These are phyloP conservation scores for Prunella strophiata DNA, from an alignment of 2,797 vertebrate species.

Conservation along the genomic window DNA sequence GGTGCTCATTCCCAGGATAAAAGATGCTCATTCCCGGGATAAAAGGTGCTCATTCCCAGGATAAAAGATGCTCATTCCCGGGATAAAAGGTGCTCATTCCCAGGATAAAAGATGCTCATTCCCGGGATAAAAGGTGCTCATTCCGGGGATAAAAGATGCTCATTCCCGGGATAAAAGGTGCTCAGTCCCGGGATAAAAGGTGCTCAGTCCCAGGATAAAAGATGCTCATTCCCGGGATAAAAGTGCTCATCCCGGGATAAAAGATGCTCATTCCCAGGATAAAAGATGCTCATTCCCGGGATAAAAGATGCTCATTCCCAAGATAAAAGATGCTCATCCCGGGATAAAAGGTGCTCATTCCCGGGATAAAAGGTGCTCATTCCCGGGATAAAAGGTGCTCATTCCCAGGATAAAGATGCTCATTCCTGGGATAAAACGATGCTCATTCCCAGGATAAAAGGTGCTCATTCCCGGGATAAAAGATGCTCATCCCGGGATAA, in stretches of 20 bases:
- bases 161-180: too few species aligned
- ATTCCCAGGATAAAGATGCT: fast-evolving
- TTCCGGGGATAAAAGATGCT: too few species aligned
- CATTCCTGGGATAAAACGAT: too few species aligned
- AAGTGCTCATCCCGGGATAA: neutral
- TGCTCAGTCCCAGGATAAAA: neutral
- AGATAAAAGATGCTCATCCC: neutral
- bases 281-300: fast-evolving
- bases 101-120: neutral
- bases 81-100: neutral
- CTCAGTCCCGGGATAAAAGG: too few species aligned
- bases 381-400: fast-evolving
- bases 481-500: neutral
- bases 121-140: too few species aligned
- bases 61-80: neutral
- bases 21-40: too few species aligned
- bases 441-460: neutral
- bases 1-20: too few species aligned
- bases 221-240: neutral
- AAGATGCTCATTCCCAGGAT: fast-evolving
- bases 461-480: neutral
- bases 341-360: neutral
- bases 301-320: neutral
- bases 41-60: neutral
- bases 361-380: neutral